These are phyloP conservation scores for Gobius niger DNA, from an alignment of 2,113 vertebrate species.

Conservation along the genomic window DNA sequence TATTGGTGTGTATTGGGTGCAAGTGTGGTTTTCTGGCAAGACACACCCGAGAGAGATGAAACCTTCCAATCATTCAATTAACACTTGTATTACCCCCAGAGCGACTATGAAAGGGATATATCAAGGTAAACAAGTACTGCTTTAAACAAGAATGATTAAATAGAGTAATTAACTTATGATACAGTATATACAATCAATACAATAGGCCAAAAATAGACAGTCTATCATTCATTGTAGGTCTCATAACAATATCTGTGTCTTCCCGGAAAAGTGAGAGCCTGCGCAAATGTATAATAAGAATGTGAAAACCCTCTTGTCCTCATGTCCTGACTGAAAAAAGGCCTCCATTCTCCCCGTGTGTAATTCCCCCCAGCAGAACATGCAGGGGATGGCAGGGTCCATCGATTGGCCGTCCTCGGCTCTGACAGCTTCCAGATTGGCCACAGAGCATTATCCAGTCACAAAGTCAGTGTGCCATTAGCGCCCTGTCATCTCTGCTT, in stretches of 20 bases:
- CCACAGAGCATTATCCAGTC: conserved; percentile 63
- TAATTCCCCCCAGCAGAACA: conserved; percentile 65
- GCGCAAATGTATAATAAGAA: background rate
- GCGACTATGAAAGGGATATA: no score
- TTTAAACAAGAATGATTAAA: no score
- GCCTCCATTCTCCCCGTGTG: conserved; percentile 42
- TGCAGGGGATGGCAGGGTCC: conserved; percentile 47
- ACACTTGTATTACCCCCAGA: no score
- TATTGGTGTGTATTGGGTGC: no score
- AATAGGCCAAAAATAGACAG: no score
- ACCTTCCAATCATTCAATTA: no score
- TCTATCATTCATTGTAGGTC: no score
- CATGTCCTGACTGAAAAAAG: background rate
- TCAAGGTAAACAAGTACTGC: no score
- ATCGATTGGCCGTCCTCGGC: conserved; percentile 64
- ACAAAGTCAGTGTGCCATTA: conserved; percentile 68
- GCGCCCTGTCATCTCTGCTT: conserved; percentile 66
- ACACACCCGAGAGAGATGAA: no score
- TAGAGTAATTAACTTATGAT: no score
- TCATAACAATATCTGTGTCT: background rate
- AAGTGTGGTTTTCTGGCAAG: no score
- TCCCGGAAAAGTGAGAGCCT: background rate
- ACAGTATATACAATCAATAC: no score
- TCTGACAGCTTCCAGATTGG: conserved; percentile 69
- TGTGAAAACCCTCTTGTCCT: background rate